Evolutionary conservation across 2,797 vertebrate species (phyloP), one percentile per base, ranked within the genome.

Genomic region (Anguilla pacifica): DNA sequence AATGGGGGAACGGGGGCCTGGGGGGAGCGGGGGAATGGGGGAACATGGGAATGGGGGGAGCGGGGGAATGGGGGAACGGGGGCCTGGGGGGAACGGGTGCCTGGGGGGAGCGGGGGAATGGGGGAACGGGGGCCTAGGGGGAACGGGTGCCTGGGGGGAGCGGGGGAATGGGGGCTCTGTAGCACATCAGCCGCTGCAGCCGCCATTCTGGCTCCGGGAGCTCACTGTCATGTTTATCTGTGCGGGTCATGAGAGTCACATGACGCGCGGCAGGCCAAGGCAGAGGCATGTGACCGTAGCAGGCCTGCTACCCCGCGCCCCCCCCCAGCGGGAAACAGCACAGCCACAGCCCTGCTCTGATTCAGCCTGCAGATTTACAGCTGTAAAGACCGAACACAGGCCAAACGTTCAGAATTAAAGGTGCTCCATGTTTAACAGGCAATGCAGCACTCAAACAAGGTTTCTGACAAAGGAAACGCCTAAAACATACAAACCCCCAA

Each of bases 321-420:
- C 91, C 83, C 57, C 90, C 90, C 84, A 59, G 86, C 85, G 92
- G 91, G 90, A 86, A 89, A 67, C 49, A 84, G 70, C 61, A 89
- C 90, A 92, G 90, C n/a, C n/a, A n/a, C n/a, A n/a, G n/a, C n/a
- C n/a, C n/a, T n/a, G n/a, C n/a, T n/a, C 3, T 57, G 83, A 31
- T 31, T 84, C n/a, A 28, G 15, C n/a, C 22, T 28, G 31, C 4
- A 13, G 49, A 6, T 84, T 15, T 57, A 28, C 53, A 83, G 35
- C 35, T 35, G 35, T 35, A 35, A 1, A 35, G 35, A 35, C 35
- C 35, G 35, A 35, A 35, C 35, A 35, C 35, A 35, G 87, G 86
- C 87, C 86, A 87, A 77, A 72, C 89, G 79, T 89, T 90, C 57
- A 83, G 51, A 91, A 74, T 39, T 28, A 81, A 81, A 46, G 43